phyloP scores from a whole-genome alignment of 2,113 vertebrate species.

The Stegastes partitus region DNA sequence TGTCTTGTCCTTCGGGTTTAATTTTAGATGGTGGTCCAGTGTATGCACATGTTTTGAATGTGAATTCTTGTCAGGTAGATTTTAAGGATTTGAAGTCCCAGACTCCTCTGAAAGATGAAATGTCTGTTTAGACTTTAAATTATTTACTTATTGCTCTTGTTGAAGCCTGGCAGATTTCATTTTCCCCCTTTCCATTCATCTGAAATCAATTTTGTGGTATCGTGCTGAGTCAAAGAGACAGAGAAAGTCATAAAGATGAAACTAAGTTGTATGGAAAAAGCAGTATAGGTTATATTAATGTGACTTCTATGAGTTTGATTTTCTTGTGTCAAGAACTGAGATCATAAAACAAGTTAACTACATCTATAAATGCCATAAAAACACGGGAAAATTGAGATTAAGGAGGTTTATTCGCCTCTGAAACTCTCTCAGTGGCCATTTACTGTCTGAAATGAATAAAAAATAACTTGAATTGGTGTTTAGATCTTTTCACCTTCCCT shows the following conservation, averaged over 20 bases:
- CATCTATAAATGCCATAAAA: no score
- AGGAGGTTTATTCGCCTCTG: no score
- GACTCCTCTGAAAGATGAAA: not conserved
- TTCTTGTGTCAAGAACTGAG: no score
- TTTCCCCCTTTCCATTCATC: not conserved
- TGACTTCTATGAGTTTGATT: no score
- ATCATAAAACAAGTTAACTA: no score
- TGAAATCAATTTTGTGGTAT: not conserved
- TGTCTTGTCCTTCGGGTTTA: not conserved
- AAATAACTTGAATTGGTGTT: not conserved
- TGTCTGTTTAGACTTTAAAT: not conserved
- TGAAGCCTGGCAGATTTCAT: not conserved
- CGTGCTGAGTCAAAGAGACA: not conserved
- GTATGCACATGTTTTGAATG: not conserved
- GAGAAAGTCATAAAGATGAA: not conserved
- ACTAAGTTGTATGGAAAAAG: no score
- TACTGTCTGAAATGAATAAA: no score
- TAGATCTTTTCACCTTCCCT: not conserved
- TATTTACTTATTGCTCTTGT: not conserved
- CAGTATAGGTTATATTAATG: no score
- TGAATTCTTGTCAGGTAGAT: constrained; percentile 14
- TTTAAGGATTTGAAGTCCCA: not conserved
- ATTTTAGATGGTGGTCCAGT: not conserved
- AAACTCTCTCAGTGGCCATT: no score
- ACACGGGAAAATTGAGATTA: no score